Evolutionary conservation across 2,797 vertebrate genomes (phyloP).

Genomic region (Streptopelia turtur): DNA sequence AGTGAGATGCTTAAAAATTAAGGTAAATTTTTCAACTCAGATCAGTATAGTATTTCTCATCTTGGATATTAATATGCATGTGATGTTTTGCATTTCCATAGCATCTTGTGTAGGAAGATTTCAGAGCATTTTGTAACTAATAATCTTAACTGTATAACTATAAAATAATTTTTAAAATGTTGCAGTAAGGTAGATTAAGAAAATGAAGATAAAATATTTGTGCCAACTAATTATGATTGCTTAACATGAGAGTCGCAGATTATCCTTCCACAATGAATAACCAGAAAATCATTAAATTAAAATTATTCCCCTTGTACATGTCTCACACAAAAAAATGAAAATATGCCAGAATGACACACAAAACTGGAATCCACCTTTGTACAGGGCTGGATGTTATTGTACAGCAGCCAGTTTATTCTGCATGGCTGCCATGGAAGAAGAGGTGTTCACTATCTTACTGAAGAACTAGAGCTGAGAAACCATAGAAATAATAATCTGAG

Average conservation of each 20-base stretch:
- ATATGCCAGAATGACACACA: not conserved
- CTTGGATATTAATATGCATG: not conserved
- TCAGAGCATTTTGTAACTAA: not conserved
- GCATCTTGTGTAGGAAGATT: not conserved
- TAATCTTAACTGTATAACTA: not conserved
- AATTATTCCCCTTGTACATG: not conserved
- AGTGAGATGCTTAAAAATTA: slow-evolving; percentile 32
- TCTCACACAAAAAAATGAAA: not conserved
- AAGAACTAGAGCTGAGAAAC: not conserved
- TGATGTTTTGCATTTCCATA: not conserved
- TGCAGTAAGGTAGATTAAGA: not conserved
- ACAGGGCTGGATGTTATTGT: not conserved
- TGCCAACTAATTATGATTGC: not conserved
- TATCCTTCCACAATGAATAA: not conserved
- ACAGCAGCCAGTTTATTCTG: not conserved
- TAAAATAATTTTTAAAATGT: not conserved
- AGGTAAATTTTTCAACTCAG: slow-evolving; percentile 1
- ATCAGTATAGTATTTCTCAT: not conserved
- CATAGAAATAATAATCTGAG: not conserved
- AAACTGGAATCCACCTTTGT: not conserved
- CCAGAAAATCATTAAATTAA: not conserved
- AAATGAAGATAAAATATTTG: not conserved
- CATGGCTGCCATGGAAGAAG: not conserved
- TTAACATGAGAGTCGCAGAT: not conserved
- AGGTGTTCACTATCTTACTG: not conserved